Evolutionary conservation across 2,113 vertebrate genomes (phyloP).

Genomic region (Pelecanus crispus): DNA sequence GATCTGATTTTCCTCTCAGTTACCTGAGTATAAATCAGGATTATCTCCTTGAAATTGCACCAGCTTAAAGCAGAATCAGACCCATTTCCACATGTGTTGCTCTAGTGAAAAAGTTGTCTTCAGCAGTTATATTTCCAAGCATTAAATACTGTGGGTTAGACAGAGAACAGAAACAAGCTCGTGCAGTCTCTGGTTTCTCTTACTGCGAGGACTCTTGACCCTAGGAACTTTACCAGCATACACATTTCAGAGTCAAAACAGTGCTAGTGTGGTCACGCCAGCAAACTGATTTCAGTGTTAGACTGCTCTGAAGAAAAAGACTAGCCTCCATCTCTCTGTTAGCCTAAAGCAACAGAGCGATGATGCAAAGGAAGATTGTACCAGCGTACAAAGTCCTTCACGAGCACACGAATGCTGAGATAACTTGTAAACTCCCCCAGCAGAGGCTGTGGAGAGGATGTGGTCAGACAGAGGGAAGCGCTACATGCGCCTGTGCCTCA

Average conservation of each 20-base stretch:
- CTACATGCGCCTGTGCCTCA: accelerated
- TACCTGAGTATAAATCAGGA: not conserved
- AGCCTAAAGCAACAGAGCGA: not conserved
- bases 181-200: not conserved
- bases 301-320: not conserved
- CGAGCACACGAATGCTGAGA: not conserved
- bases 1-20: not conserved
- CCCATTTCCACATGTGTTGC: not conserved
- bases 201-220: not conserved
- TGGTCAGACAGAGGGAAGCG: not conserved
- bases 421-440: not conserved
- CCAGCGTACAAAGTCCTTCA: not conserved
- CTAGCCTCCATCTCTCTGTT: not conserved
- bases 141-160: not conserved
- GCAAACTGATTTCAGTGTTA: not conserved
- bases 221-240: not conserved
- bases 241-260: not conserved
- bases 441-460: accelerated
- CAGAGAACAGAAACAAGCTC: not conserved
- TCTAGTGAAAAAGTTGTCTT: not conserved
- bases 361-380: not conserved
- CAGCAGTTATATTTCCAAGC: not conserved
- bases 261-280: not conserved
- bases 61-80: not conserved
- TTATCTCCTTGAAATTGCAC: not conserved